Conservation (phyloP, 2,797 vertebrate genomes). For the Pachyuromys duprasi region DNA sequence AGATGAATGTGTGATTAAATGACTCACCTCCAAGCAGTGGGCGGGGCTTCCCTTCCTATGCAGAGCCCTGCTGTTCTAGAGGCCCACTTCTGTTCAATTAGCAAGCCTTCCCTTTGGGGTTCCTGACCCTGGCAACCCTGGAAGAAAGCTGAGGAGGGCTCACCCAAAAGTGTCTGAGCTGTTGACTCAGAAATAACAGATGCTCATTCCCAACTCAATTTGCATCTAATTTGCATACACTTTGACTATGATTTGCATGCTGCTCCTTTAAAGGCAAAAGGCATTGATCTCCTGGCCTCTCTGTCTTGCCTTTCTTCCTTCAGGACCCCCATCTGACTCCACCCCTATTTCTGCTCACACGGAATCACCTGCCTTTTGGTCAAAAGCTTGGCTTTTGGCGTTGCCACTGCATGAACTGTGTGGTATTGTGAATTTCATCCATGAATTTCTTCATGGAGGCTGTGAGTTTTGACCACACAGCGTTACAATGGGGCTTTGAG, state of each 20-base stretch:
- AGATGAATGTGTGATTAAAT: neutral
- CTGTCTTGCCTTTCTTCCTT: neutral
- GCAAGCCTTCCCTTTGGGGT: neutral
- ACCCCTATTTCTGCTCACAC: neutral
- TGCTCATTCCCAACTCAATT: conserved; percentile 65
- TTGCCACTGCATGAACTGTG: neutral
- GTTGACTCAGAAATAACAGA: conserved; percentile 81
- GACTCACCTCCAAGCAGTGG: neutral
- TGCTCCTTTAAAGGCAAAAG: conserved; percentile 81
- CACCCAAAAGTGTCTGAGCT: conserved; percentile 71
- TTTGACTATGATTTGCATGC: conserved; percentile 76
- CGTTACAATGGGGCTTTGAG: neutral
- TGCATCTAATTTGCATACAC: conserved; percentile 73
- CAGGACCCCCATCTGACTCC: neutral
- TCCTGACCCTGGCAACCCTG: conserved; percentile 52
- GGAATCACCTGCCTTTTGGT: neutral
- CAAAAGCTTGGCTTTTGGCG: neutral
- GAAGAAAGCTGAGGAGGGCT: conserved; percentile 59
- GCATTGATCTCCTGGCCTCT: neutral
- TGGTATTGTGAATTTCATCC: neutral
- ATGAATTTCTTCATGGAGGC: neutral
- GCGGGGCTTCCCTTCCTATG: neutral
- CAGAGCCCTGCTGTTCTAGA: neutral
- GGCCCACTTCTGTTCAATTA: neutral
- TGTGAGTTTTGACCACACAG: neutral